Evolutionary conservation across 2,888 invertebrate species (phyloP), one percentile per base, ranked within the genome.

Genomic region (Habrosyne pyritoides): DNA sequence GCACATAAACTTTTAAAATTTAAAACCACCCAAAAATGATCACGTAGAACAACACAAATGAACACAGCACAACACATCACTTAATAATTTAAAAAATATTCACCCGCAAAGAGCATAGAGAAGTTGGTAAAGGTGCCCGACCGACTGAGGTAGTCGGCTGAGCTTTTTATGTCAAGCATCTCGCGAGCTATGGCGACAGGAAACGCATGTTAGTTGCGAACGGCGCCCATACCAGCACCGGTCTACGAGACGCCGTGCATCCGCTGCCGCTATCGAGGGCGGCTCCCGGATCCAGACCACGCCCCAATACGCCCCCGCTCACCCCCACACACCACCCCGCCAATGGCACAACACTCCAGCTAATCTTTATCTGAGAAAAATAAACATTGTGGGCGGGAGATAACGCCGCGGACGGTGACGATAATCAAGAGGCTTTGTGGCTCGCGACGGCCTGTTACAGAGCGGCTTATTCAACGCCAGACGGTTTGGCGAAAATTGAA

Each of bases 31-130:
- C 53, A 26, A 24, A 52, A 53, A 48, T 58, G 52, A 57, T 51
- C 55, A 64, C 58, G 67, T 63, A 71, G 66, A 67, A 12, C 63
- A 63, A 55, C 62, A 61, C 63, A 61, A 42, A 66, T 66, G 63
- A 63, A 56, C 73, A 79, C 77, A 64, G 58, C 76, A 80, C 83
- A 66, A 61, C 79, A 83, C 83, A 74, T 69, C 78, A 81, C 80
- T 69, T 58, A 69, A 66, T 63, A 67, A 64, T 68, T n/a, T 75
- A 70, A 77, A 73, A 72, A 67, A 89, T 87, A 93, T 93, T 93
- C 95, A 97, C 97, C 97, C 93, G 97, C 97, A 93, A 98, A 97
- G 83, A 98, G 95, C 98, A 98, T 98, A 91, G 98, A 97, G 94
- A 98, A 97, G 93, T 98, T 98, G 90, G 97, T 96, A 90, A 98